Evolutionary conservation across 2,888 invertebrate genomes (phyloP), one percentile per base, ranked within the genome.

Genomic region (Cabera pusaria): DNA sequence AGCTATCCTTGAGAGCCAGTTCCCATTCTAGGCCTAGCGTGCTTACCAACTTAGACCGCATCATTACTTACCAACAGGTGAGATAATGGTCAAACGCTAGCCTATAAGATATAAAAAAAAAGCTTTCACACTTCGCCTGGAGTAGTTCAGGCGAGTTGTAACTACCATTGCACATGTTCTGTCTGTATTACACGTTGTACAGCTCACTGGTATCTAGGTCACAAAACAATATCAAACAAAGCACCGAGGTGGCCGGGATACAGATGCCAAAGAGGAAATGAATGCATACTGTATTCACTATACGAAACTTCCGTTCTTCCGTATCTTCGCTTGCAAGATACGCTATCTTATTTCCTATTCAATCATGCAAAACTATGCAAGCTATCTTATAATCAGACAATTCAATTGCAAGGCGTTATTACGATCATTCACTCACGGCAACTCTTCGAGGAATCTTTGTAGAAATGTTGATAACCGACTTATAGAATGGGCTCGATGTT

Each of bases 381-480:
- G 19, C 21, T 7, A 20, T 9, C n/a, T n/a, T n/a, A n/a, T n/a
- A n/a, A 19, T 8, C 31, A 17, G 31, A 38, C 29, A 16, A 4
- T 3, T 18, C 9, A 21, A 25, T 23, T 23, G 12, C 24, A 23
- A 33, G 14, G 27, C 10, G 14, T 26, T 35, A 20, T 43, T 35
- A 38, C 38, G 36, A 26, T 23, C 14, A 23, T 31, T 49, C 35
- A 47, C 40, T 52, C 33, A 14, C 33, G 6, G 22, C 45, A 42
- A 44, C 43, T 44, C 22, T 26, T 11, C 20, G 19, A 14, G 17
- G 21, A 21, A 44, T 21, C 35, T 50, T 41, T 51, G 32, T 17
- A 46, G 48, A 48, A 48, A 28, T 36, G 6, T 40, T 47, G 35
- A 35, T 33, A 42, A 7, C 32, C 32, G 36, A 38, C 28, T 43